A percentile compares a stretch with the other conserved stretches of the same genome.
These are phyloP conservation scores for Ectropis grisescens DNA, from an alignment of 1,140 invertebrate species.

Conservation along the genomic window DNA sequence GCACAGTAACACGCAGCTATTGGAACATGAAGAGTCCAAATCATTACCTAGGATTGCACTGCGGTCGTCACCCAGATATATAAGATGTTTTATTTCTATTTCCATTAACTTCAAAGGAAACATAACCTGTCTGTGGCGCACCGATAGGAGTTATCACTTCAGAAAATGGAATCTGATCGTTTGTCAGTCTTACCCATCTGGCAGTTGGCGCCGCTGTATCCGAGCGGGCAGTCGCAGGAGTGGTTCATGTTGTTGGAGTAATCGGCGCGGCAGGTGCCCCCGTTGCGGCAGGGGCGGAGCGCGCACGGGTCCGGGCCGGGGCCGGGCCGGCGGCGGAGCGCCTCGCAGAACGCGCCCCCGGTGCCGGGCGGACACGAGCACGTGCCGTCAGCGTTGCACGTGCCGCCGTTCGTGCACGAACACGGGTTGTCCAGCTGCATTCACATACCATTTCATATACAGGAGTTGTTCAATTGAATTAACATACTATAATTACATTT, in stretches of 20 bases:
- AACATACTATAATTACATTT: too few relatives aligned
- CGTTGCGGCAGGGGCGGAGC: constrained; percentile 82
- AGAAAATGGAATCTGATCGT: too few relatives aligned
- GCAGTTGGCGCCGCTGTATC: constrained; percentile 83
- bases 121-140: too few relatives aligned
- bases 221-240: constrained; percentile 84
- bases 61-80: too few relatives aligned
- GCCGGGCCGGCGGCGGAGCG: constrained; percentile 13
- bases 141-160: too few relatives aligned
- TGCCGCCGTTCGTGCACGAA: constrained; percentile 62
- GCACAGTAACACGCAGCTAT: too few relatives aligned
- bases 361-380: constrained; percentile 70
- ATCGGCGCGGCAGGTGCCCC: constrained; percentile 79
- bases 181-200: constrained; percentile 83
- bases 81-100: too few relatives aligned
- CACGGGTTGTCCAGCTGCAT: constrained; percentile 27
- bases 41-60: too few relatives aligned
- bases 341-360: constrained; percentile 79
- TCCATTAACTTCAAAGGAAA: too few relatives aligned
- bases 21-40: too few relatives aligned
- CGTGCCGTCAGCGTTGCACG: constrained; percentile 41
- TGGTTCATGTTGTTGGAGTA: constrained; percentile 69
- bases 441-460: constrained; percentile 1
- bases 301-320: constrained; percentile 71
- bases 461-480: too few relatives aligned